Conservation (phyloP, 2,797 vertebrate species). For the Rhabdomys pumilio region DNA sequence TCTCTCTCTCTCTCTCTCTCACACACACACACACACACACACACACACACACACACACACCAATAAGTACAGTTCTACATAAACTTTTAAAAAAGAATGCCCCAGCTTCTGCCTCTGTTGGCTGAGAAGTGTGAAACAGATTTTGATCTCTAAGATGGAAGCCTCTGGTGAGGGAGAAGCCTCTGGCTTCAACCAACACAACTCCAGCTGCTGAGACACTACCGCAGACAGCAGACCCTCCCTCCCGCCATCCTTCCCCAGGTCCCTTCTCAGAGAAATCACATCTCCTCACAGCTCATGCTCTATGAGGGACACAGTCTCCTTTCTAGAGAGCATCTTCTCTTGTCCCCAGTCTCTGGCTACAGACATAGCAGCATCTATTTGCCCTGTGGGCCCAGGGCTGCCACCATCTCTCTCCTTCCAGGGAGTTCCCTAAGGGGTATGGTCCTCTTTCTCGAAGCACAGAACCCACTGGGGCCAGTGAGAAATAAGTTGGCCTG, state of each 20-base stretch:
- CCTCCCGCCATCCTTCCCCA: neutral
- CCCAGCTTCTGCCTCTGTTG: neutral
- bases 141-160: neutral
- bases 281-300: neutral
- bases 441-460: neutral
- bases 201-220: neutral
- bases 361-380: neutral
- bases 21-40: neutral
- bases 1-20: neutral
- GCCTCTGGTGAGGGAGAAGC: neutral
- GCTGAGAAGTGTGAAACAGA: neutral
- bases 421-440: neutral
- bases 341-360: neutral
- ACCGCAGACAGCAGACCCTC: neutral
- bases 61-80: neutral
- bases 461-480: neutral
- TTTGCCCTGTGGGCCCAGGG: neutral
- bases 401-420: neutral
- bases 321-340: neutral
- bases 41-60: neutral
- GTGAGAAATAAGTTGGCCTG: neutral
- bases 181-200: neutral
- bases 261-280: neutral
- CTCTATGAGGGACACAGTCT: neutral
- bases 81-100: neutral